Evolutionary conservation across 1,140 invertebrate genomes (phyloP).

Genomic region (Sitobion miscanthi): DNA sequence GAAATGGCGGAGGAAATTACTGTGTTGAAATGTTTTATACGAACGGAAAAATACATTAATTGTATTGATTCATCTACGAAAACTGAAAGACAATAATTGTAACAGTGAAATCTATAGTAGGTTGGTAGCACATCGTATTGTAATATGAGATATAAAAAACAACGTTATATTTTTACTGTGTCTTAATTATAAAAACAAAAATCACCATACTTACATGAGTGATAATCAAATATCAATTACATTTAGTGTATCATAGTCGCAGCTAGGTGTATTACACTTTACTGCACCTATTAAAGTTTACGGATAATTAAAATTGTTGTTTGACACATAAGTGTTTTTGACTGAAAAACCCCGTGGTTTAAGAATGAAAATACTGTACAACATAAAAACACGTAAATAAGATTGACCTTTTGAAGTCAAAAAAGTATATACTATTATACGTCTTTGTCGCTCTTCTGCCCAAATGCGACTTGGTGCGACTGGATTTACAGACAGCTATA

Average conservation of each 20-base stretch:
- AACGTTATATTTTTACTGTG: not conserved
- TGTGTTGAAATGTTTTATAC: not conserved
- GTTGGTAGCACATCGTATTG: not conserved
- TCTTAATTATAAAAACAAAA: not conserved
- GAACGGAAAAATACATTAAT: not conserved
- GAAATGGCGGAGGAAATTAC: not conserved
- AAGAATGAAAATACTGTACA: not conserved
- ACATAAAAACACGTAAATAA: not conserved
- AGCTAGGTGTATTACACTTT: not conserved
- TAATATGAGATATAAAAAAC: not conserved
- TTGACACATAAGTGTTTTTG: not conserved
- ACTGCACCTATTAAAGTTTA: not conserved
- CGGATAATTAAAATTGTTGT: not conserved
- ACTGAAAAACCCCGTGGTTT: not conserved
- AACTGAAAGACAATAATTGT: not conserved
- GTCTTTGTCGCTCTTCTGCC: too few species aligned
- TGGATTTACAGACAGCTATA: not conserved
- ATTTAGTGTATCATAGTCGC: not conserved
- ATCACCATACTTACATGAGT: not conserved
- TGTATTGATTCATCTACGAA: not conserved
- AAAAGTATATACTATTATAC: not conserved
- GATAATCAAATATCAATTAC: too few species aligned
- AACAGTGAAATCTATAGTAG: not conserved
- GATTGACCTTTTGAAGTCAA: not conserved
- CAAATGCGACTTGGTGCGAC: too few species aligned